Conservation (phyloP, 53 echinoderm and acorn worm species). For the Apostichopus leukothele region DNA sequence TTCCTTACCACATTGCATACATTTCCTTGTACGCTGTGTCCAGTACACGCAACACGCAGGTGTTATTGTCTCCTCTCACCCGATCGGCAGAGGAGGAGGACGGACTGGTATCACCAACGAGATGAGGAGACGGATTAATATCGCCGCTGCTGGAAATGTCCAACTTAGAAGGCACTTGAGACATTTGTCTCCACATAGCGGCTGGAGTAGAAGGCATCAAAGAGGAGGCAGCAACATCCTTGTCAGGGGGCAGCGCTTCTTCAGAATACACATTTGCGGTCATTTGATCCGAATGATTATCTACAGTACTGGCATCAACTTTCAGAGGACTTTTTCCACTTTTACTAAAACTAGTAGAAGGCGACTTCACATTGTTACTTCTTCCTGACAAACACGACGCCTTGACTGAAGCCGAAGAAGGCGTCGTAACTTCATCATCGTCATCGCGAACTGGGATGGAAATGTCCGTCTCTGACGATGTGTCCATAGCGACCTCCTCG, state of each 20-base stretch:
- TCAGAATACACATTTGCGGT: no score
- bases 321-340: neutral
- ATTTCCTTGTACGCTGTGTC: constrained; percentile 38
- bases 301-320: neutral
- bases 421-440: neutral
- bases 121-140: neutral
- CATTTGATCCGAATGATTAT: neutral
- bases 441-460: neutral
- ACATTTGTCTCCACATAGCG: neutral
- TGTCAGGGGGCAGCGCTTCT: neutral
- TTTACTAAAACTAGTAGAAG: neutral
- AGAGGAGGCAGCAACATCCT: neutral
- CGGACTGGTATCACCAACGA: neutral
- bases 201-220: neutral
- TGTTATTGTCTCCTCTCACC: neutral
- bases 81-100: neutral
- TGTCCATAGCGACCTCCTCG: constrained; percentile 13
- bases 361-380: neutral
- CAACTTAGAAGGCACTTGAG: neutral
- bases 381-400: neutral
- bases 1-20: constrained; percentile 36
- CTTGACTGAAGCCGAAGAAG: neutral
- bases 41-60: constrained; percentile 9
- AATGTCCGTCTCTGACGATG: neutral
- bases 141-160: neutral